These are phyloP conservation scores for Pecten maximus DNA, from an alignment of 2,888 invertebrate genomes.

Conservation along the genomic window DNA sequence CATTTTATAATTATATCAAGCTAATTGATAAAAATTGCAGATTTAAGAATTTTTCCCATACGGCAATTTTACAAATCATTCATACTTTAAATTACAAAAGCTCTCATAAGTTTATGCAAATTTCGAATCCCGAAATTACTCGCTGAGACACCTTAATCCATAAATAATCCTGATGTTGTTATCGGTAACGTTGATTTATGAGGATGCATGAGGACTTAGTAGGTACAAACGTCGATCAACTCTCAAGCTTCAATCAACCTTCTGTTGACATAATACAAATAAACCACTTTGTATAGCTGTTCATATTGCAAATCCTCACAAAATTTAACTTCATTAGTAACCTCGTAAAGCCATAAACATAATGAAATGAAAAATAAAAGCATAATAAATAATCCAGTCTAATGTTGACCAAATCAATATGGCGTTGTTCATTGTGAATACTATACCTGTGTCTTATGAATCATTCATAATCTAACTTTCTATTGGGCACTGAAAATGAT, in stretches of 20 bases:
- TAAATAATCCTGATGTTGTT: background rate
- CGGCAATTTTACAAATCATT: too few species aligned
- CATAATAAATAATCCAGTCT: background rate
- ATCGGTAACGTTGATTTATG: background rate
- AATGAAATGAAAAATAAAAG: background rate
- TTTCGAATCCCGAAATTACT: too few species aligned
- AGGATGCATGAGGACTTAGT: background rate
- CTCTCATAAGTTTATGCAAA: too few species aligned
- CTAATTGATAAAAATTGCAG: too few species aligned
- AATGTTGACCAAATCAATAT: background rate
- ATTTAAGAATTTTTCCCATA: too few species aligned
- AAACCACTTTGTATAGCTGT: background rate
- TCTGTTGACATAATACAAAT: background rate
- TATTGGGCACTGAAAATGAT: background rate
- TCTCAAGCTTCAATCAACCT: background rate
- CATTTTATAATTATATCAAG: too few species aligned
- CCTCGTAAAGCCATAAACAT: conserved; percentile 18
- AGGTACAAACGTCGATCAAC: background rate
- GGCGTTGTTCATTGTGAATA: background rate
- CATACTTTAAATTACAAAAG: too few species aligned
- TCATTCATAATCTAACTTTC: background rate
- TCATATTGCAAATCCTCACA: conserved; percentile 16
- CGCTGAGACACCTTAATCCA: too few species aligned
- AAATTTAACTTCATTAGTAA: background rate
- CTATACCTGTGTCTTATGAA: background rate